phyloP scores from a whole-genome alignment of 2,113 vertebrate genomes.

The Crypturellus undulatus region DNA sequence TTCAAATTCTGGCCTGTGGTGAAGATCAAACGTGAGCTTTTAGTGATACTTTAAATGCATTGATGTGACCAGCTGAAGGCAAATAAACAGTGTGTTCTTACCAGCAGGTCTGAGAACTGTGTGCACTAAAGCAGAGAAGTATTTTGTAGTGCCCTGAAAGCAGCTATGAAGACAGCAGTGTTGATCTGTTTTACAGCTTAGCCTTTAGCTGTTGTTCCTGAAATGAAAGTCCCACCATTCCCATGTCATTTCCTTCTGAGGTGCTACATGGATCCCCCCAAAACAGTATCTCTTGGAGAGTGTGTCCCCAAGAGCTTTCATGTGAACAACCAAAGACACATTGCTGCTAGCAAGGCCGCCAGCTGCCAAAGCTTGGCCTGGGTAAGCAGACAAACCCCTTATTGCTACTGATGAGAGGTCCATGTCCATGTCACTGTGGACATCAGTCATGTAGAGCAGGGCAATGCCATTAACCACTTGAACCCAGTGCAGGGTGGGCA shows the following conservation, averaged over 20 bases:
- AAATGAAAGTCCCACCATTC: not conserved
- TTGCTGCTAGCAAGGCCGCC: not conserved
- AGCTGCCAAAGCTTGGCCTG: not conserved
- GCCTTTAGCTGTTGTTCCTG: not conserved
- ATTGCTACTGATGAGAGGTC: not conserved
- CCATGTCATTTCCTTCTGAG: not conserved
- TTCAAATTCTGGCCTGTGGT: not conserved
- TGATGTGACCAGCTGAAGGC: not conserved
- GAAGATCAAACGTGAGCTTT: not conserved
- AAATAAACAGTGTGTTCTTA: not conserved
- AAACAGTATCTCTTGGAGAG: fast-evolving
- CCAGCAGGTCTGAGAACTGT: not conserved
- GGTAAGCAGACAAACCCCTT: not conserved
- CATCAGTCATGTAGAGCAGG: fast-evolving
- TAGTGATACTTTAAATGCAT: not conserved
- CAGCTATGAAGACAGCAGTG: not conserved
- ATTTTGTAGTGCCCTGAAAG: not conserved
- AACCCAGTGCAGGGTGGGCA: not conserved
- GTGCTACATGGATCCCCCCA: too few species aligned
- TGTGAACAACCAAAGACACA: fast-evolving
- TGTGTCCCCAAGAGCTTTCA: not conserved
- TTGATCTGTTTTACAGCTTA: not conserved
- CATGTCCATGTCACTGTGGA: not conserved
- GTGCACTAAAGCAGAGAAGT: not conserved
- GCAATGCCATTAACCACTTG: not conserved